Percentiles rank a stretch among this genome's conserved stretches.
Conservation (phyloP, 2,113 vertebrate species). For the Pionites leucogaster region DNA sequence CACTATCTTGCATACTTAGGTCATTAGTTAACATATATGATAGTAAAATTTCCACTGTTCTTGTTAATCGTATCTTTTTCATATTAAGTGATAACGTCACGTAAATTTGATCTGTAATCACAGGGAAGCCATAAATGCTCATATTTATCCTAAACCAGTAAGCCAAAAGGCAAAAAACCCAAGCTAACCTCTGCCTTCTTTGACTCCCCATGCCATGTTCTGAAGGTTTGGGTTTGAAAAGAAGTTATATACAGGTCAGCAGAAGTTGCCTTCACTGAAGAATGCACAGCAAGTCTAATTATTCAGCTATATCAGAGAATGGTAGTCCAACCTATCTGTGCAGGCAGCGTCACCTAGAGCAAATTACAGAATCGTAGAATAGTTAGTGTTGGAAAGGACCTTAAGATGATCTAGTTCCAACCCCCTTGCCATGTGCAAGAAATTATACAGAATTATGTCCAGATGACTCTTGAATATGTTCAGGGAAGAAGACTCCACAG, state of each 20-base stretch:
- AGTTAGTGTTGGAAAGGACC: too few relatives aligned
- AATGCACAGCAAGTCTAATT: not conserved
- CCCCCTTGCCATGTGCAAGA: too few relatives aligned
- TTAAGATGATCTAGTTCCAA: too few relatives aligned
- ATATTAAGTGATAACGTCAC: not conserved
- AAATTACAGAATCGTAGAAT: not conserved
- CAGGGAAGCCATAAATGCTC: not conserved
- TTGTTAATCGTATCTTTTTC: not conserved
- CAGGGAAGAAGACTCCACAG: not conserved
- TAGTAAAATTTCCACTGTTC: not conserved
- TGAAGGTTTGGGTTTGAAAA: not conserved
- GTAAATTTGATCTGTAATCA: not conserved
- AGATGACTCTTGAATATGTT: not conserved
- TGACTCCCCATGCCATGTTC: not conserved
- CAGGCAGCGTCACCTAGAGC: not conserved
- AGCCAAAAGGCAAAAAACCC: not conserved
- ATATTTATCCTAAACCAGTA: not conserved
- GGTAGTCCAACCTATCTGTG: not conserved
- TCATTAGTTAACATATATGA: not conserved
- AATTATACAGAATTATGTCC: not conserved
- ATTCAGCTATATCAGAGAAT: not conserved
- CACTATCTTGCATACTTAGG: not conserved
- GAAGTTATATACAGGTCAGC: not conserved
- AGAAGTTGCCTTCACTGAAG: not conserved
- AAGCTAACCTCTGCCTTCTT: not conserved